Base-by-base conservation (phyloP, 2,797 vertebrate genomes). In the Myiotriccus ornatus region DNA sequence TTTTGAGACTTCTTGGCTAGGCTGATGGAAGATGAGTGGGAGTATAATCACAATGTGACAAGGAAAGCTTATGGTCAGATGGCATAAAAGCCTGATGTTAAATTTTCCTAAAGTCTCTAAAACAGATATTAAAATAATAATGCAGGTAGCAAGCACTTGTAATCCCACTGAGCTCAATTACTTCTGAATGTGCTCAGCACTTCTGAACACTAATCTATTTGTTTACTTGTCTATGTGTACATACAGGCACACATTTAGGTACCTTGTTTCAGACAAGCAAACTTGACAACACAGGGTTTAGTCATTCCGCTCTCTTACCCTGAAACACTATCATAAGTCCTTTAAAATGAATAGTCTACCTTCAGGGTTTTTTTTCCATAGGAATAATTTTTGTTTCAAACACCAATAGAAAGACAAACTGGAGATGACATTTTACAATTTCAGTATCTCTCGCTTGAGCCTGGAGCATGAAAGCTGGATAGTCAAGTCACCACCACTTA, bases 121-220 rank as follows among this genome's bases (percentile, higher is more conserved):
- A 62, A 69, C 16, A 76, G 69, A 30, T 92, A 89, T 69, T 87
- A 87, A 94, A 95, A 90, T 57, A 84, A 46, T 64, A 90, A 84
- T 49, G 39, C 49, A 74, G 41, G 49, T 62, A 86, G 73, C 34
- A 74, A 90, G 21, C 41, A 34, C 57, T 84, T 84, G 62, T 82
- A 95, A 78, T 92, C 84, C 70, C 67, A 89, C 46, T 39, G 83
- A 93, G 62, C 56, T 95, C 83, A 71, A 68, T 86, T 86, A 50
- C 27, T 93, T 83, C 22, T 78, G 57, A 88, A 90, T 53, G 28
- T 71, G 43, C 53, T 86, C 60, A 85, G 88, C 53, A 75, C 25
- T 95, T 94, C 37, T 81, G 80, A 95, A 39, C 44, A 53, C 57
- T 35, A 78, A 90, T 55, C 62, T 84, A 55, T 90, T 81, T 93